A percentile compares a stretch with the other conserved stretches of the same genome.
phyloP scores from a whole-genome alignment of 2,113 vertebrate species.

The Plecotus auritus region DNA sequence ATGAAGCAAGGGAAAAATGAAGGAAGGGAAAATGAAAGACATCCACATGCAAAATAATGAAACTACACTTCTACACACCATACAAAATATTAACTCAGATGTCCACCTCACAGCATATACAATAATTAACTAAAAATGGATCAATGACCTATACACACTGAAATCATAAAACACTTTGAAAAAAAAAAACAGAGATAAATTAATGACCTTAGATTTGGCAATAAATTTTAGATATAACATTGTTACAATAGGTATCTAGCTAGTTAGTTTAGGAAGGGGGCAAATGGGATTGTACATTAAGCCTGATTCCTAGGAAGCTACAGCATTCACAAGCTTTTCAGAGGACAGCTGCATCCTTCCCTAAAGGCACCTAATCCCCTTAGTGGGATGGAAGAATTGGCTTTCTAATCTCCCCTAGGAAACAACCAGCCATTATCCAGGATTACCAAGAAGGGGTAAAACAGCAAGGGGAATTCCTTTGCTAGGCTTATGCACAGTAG shows the following conservation, averaged over 20 bases:
- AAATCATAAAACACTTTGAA: neutral
- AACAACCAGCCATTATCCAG: neutral
- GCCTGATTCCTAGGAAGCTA: neutral
- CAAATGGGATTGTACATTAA: neutral
- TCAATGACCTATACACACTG: neutral
- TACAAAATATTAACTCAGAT: neutral
- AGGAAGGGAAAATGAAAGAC: no score
- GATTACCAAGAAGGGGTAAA: neutral
- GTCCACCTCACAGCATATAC: neutral
- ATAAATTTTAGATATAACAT: neutral
- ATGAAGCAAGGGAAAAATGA: neutral
- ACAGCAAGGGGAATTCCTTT: neutral
- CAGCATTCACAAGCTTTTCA: neutral
- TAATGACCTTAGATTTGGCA: neutral
- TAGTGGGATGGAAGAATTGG: neutral
- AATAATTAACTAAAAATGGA: neutral
- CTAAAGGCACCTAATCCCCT: neutral
- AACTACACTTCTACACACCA: neutral
- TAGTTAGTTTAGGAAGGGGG: neutral
- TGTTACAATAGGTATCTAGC: neutral
- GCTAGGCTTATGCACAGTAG: neutral
- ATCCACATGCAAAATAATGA: neutral
- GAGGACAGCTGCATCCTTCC: neutral
- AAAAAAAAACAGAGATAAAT: neutral
- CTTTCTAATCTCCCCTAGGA: neutral